Conservation (phyloP, 2,113 vertebrate genomes). For the Epinephelus cyanopodus region DNA sequence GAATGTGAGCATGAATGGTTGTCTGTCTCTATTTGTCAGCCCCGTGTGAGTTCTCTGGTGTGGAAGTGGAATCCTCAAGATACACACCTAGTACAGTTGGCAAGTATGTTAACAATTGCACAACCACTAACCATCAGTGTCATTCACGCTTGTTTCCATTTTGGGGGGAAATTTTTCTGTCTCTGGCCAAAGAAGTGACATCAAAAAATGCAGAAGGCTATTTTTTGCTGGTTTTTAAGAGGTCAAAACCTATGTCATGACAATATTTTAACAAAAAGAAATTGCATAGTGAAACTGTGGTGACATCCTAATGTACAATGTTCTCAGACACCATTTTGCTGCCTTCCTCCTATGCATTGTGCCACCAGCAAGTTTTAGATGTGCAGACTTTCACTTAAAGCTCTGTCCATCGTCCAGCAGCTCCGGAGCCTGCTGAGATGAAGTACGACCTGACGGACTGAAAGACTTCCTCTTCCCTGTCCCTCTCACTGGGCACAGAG, state of each 20-base stretch:
- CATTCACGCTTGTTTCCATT: not conserved
- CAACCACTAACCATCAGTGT: not conserved
- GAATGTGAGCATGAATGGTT: no score
- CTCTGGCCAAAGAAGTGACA: not conserved
- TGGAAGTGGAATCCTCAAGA: no score
- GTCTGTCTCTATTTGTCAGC: no score
- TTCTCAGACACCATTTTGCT: not conserved
- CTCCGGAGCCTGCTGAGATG: slow-evolving; percentile 58
- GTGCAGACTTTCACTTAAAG: slow-evolving; percentile 21
- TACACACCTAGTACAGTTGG: no score
- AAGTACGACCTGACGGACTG: slow-evolving; percentile 61
- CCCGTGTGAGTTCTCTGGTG: no score
- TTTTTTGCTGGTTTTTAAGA: not conserved
- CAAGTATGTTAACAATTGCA: no score
- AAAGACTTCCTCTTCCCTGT: slow-evolving; percentile 72
- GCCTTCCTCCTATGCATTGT: not conserved
- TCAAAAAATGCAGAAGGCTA: not conserved
- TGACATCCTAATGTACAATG: not conserved
- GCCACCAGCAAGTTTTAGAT: slow-evolving; percentile 26
- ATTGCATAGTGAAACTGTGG: not conserved
- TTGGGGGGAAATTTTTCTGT: not conserved
- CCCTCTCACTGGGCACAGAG: slow-evolving; percentile 57
- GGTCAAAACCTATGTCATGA: not conserved
- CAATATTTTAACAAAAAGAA: not conserved
- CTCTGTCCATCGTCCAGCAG: slow-evolving; percentile 45